These are phyloP conservation scores for Athrips mouffetella DNA, from an alignment of 2,888 invertebrate species.

Conservation along the genomic window DNA sequence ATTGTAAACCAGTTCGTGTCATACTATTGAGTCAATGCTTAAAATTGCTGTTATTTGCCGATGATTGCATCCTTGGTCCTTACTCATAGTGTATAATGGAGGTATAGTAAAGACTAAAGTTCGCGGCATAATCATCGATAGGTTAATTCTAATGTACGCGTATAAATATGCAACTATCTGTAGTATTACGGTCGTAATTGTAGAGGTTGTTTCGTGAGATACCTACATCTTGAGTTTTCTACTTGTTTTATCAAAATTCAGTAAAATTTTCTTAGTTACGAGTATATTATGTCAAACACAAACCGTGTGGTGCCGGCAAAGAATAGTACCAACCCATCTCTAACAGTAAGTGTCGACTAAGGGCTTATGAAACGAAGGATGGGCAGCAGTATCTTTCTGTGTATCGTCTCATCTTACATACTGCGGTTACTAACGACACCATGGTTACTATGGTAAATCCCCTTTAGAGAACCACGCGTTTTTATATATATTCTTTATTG, in stretches of 20 bases:
- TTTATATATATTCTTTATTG: too few relatives aligned
- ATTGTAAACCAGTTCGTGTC: slow-evolving; percentile 11
- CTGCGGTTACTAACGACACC: too few relatives aligned
- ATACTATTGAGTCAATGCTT: slow-evolving; percentile 17
- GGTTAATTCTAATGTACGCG: slow-evolving; percentile 6
- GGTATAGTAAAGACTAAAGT: slow-evolving; percentile 31
- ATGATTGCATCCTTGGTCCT: slow-evolving; percentile 28
- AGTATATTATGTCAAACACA: too few relatives aligned
- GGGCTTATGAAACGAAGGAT: too few relatives aligned
- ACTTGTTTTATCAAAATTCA: neutral
- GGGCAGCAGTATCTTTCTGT: too few relatives aligned
- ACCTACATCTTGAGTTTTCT: neutral
- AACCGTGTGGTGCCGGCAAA: too few relatives aligned
- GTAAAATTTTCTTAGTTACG: too few relatives aligned
- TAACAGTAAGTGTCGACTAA: too few relatives aligned
- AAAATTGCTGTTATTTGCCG: slow-evolving; percentile 29
- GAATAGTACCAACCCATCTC: too few relatives aligned
- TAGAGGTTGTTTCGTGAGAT: slow-evolving; percentile 2
- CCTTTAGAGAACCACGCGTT: too few relatives aligned
- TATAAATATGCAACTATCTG: slow-evolving; percentile 5
- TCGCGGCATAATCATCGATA: slow-evolving; percentile 29
- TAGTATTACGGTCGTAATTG: slow-evolving; percentile 4
- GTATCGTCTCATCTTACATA: too few relatives aligned
- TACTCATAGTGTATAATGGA: slow-evolving; percentile 20
- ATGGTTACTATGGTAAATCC: too few relatives aligned